These are phyloP conservation scores for Calameuta idolon DNA, from an alignment of 2,888 invertebrate species.

Conservation along the genomic window DNA sequence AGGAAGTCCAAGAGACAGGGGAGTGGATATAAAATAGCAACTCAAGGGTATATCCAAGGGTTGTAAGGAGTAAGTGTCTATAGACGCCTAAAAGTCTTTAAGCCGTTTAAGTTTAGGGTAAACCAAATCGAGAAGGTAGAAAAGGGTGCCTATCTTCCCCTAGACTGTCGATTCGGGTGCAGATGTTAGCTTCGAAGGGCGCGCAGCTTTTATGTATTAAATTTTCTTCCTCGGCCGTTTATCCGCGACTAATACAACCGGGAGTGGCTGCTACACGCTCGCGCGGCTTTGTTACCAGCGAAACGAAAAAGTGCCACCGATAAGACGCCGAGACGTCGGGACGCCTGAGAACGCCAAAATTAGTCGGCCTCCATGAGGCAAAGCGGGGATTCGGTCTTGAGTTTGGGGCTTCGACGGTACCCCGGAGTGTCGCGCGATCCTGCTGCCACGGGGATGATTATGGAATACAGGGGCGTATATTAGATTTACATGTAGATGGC, in stretches of 20 bases:
- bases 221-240: background rate
- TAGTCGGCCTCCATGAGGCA: background rate
- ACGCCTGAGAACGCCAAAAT: background rate
- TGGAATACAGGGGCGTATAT: conserved; percentile 52
- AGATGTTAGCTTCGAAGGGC: conserved; percentile 1
- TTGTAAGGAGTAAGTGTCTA: background rate
- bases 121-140: background rate
- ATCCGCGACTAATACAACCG: background rate
- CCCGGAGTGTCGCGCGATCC: background rate
- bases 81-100: background rate
- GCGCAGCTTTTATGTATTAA: background rate
- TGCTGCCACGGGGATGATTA: conserved; percentile 30
- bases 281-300: background rate
- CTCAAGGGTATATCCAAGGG: background rate
- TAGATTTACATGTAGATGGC: conserved; percentile 65
- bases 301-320: background rate
- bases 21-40: background rate
- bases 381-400: background rate
- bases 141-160: background rate
- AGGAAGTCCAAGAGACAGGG: background rate
- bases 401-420: background rate
- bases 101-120: background rate
- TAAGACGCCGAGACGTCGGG: background rate
- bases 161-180: background rate
- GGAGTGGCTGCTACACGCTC: background rate